Conservation (phyloP, 2,797 vertebrate genomes). For the Phataginus tetradactyla region DNA sequence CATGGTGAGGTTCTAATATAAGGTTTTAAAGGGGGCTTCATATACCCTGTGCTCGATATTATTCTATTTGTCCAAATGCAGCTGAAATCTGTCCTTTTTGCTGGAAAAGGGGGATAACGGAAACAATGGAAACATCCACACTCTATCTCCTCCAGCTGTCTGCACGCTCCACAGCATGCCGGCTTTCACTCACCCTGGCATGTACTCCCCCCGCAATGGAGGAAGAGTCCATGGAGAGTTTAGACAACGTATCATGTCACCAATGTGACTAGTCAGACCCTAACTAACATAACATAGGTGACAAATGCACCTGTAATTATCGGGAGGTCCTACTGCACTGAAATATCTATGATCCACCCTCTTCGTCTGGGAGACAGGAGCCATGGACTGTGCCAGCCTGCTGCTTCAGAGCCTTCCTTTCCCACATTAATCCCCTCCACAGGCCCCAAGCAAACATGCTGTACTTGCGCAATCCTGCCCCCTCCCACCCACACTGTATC, state of each 20-base stretch:
- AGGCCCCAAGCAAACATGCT: background rate
- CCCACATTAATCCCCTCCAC: rapidly evolving
- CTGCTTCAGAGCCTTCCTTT: background rate
- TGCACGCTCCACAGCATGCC: background rate
- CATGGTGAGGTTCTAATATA: background rate
- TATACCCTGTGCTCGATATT: background rate
- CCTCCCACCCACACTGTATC: background rate
- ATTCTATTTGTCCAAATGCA: background rate
- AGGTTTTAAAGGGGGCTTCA: background rate
- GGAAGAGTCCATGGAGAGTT: background rate
- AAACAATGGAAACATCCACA: background rate
- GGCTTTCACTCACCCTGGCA: background rate
- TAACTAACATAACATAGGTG: background rate
- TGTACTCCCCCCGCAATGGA: background rate
- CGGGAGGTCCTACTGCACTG: too few relatives aligned
- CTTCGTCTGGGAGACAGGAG: background rate
- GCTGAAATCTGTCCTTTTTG: background rate
- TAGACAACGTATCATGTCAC: too few relatives aligned
- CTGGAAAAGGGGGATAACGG: background rate
- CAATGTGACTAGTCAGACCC: background rate
- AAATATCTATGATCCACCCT: background rate
- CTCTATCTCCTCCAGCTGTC: background rate
- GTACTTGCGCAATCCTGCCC: background rate
- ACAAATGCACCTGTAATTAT: background rate
- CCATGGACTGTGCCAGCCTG: too few relatives aligned